These are phyloP conservation scores for Papilio polyxenes DNA, from an alignment of 1,140 invertebrate genomes.

Conservation along the genomic window DNA sequence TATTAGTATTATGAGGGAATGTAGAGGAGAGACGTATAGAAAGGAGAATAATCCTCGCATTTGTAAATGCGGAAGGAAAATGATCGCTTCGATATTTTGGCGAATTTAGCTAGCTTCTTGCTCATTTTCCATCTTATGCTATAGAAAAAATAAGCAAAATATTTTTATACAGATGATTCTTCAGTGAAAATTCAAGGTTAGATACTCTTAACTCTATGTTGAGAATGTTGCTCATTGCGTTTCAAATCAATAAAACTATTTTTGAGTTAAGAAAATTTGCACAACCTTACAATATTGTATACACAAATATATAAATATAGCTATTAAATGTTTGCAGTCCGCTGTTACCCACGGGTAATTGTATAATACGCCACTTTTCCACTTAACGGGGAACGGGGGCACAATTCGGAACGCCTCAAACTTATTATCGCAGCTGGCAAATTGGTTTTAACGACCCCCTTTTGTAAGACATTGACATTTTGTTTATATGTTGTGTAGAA, in stretches of 20 bases:
- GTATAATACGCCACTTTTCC: constrained; percentile 35
- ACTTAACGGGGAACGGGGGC: constrained; percentile 26
- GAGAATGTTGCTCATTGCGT: too few relatives aligned
- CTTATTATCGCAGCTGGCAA: constrained; percentile 31
- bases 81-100: too few relatives aligned
- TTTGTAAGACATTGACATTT: constrained; percentile 24
- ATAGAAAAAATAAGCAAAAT: too few relatives aligned
- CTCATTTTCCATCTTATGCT: too few relatives aligned
- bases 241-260: too few relatives aligned
- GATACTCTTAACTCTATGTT: too few relatives aligned
- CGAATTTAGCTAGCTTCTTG: too few relatives aligned
- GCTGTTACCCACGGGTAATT: constrained; percentile 14
- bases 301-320: neutral
- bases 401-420: constrained; percentile 33
- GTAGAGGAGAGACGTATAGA: neutral
- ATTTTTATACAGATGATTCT: too few relatives aligned
- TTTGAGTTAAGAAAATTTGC: too few relatives aligned
- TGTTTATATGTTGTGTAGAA: constrained; percentile 18
- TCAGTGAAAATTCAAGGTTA: too few relatives aligned
- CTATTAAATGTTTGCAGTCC: neutral
- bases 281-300: neutral
- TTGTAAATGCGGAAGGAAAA: too few relatives aligned
- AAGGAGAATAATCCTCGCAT: neutral
- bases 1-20: neutral
- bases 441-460: constrained; percentile 27